Evolutionary conservation across 2,113 vertebrate species (phyloP), one percentile per base, ranked within the genome.

Genomic region (Eptesicus fuscus): DNA sequence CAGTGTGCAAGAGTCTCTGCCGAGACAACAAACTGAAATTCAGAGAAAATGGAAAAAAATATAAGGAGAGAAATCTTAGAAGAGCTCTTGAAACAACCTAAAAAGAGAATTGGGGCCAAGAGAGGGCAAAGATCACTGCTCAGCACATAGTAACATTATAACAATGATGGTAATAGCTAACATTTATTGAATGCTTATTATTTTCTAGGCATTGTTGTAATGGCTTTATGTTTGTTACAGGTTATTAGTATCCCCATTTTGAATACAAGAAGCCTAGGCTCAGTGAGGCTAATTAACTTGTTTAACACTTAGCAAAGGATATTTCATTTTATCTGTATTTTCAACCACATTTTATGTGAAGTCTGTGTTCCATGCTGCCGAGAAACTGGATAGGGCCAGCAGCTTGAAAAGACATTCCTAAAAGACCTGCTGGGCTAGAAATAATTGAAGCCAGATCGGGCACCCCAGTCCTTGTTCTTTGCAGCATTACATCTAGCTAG

Each of bases 381-480:
- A 90, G 67, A 89, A 90, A 82, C 14, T 88, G 79, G 56, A 87
- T 76, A 59, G 35, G 7, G 9, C 28, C 88, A 69, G 67, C 76
- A 87, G 25, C 91, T 96, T 67, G 87, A 93, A 96, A 91, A 83
- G 65, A 93, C 71, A 87, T 93, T 95, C 76, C 92, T 84, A 53
- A 96, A 97, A 96, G 70, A 80, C 83, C 47, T 96, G 83, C 93
- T 86, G 53, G 86, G 84, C 80, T 93, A n/a, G 49, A 96, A 95
- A 93, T 97, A 96, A 97, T 93, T 96, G 94, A 97, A 97, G 79
- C 67, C 80, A 94, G 90, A 78, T 35, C 35, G n/a, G 90, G 20
- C 6, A 95, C 83, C 82, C 56, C 85, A 28, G 32, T 86, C 44
- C 59, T 85, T 79, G 86, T 91, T 51, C 93, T 94, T 85, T 83